Evolutionary conservation across 2,888 invertebrate genomes (phyloP).

Genomic region (Drosophila peninsularis): DNA sequence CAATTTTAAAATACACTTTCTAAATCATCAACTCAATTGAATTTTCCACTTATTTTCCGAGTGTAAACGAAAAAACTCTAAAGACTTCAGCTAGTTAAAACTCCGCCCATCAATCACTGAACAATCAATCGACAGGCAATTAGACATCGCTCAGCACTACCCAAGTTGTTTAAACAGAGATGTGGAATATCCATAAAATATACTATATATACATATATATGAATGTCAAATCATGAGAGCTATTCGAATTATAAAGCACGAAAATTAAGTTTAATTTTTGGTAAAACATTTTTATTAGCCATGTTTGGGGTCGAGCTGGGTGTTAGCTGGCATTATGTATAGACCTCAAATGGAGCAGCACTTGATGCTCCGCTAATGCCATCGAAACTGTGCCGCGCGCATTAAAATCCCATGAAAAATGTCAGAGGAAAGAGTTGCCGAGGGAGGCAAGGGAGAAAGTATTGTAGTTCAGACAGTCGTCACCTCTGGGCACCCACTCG

Average conservation of each 20-base stretch:
- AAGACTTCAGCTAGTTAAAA: background rate
- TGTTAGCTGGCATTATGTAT: conserved; percentile 1
- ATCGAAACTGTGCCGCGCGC: conserved; percentile 48
- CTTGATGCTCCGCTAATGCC: background rate
- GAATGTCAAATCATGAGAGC: background rate
- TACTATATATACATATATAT: background rate
- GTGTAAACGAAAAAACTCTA: background rate
- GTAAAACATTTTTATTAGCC: conserved; percentile 12
- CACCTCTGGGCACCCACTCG: conserved; percentile 60
- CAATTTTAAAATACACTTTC: background rate
- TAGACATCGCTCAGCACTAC: background rate
- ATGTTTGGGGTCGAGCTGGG: background rate
- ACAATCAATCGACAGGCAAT: conserved; percentile 7
- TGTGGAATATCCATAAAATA: background rate
- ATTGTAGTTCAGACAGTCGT: conserved; percentile 43
- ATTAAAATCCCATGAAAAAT: conserved; percentile 70
- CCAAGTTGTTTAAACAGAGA: background rate
- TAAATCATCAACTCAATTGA: background rate
- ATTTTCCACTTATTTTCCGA: background rate
- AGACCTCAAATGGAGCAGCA: conserved; percentile 8
- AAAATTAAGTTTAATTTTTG: background rate
- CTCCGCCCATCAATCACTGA: background rate
- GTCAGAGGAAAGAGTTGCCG: conserved; percentile 41
- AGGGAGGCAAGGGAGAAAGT: conserved; percentile 1
- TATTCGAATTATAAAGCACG: background rate